Base-by-base conservation (phyloP, 23 tunicate genomes). In the Trididemnum nubilum region DNA sequence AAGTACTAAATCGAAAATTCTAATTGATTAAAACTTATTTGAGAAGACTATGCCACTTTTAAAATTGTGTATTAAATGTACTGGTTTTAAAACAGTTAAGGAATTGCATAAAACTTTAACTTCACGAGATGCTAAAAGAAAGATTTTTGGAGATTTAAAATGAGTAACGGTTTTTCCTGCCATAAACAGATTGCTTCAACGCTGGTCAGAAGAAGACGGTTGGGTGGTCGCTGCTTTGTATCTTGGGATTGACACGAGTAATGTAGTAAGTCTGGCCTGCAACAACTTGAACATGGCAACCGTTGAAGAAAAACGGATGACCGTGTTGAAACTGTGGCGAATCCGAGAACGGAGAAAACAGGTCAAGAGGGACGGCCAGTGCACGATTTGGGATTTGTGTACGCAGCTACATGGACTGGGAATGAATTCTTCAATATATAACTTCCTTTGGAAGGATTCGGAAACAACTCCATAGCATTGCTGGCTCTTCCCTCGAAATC, bases 301-400 rank as follows among this genome's bases (percentile, higher is more conserved):
- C 0, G 12, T 78, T 32, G 70, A 26, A 0, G 90, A 85, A 19
- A 78, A 85, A 49, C 36, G 79, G 12, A 52, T 85, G 73, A 85
- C 73, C 34, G 64, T 77, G 34, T 79, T 78, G 12, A 85, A 85
- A 78, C 72, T 85, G 52, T 85, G 90, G 90, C 50, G 90, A 71
- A 85, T 85, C 36, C 27, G 57, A 27, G 59, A 78, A 1, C 59
- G 90, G 0, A 35, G 88, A n/a, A 12, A 83, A 1, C 19, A 35
- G 12, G 35, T 40, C 3, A 38, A 32, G 23, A 50, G 0, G 21
- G 34, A 23, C 32, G 7, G 72, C 0, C 33, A 66, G 0, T 85
- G 90, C 60, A 64, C 90, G 0, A 69, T 71, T 58, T 71, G 76
- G 79, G 90, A 85, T 51, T 78, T 85, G 31, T 85, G 90, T 40